A percentile compares a stretch with the other conserved stretches of the same genome.
phyloP scores from a whole-genome alignment of 2,888 invertebrate species.

The Hololepta plana region DNA sequence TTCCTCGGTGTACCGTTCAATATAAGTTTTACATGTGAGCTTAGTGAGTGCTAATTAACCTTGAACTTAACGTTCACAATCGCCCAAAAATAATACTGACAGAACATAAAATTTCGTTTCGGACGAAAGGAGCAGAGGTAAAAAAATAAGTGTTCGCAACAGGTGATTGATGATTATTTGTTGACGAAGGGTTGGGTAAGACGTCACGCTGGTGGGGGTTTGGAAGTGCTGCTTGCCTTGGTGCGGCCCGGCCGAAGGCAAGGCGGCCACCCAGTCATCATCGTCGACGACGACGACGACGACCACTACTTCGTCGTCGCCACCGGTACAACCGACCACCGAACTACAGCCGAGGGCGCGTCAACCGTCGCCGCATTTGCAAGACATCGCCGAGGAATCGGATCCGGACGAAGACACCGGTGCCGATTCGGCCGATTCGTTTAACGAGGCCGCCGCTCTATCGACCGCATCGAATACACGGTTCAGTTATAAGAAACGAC shows the following conservation, averaged over 20 bases:
- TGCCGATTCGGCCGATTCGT: neutral
- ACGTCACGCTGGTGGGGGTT: conserved; percentile 52
- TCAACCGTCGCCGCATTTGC: conserved; percentile 51
- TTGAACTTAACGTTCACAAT: no score
- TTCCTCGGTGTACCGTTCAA: no score
- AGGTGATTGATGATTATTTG: conserved; percentile 11
- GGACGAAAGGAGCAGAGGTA: no score
- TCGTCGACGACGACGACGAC: conserved; percentile 10
- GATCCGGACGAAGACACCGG: conserved; percentile 1
- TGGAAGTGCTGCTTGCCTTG: conserved; percentile 73
- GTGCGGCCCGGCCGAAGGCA: conserved; percentile 50
- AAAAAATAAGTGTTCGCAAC: no score
- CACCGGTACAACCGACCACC: no score
- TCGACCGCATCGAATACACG: conserved; percentile 9
- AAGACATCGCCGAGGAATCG: conserved; percentile 64
- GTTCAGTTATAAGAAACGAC: conserved; percentile 20
- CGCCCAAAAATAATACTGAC: no score
- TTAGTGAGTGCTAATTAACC: no score
- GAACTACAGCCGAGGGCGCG: conserved; percentile 37
- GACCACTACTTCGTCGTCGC: conserved; percentile 26
- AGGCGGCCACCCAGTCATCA: conserved; percentile 21
- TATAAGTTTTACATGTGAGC: no score
- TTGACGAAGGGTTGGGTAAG: conserved; percentile 11
- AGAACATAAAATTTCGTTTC: no score
- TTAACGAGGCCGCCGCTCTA: neutral